A percentile compares a stretch with the other conserved stretches of the same genome.
phyloP scores from a whole-genome alignment of 2,797 vertebrate genomes.

The Syndactyla subalaris region DNA sequence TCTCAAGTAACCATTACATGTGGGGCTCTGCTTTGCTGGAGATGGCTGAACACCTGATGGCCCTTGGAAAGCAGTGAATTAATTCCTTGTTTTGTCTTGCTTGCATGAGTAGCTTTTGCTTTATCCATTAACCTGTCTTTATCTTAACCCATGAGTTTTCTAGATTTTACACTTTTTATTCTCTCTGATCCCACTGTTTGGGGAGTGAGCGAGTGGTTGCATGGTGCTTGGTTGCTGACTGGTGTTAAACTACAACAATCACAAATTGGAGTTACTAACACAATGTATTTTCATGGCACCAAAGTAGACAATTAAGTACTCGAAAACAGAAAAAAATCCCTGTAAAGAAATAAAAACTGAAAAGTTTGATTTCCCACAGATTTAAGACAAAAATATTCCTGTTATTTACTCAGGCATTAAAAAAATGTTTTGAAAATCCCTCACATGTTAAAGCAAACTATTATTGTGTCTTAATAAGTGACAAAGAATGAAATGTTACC shows the following conservation, averaged over 20 bases:
- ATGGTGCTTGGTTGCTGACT: neutral
- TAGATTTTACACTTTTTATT: neutral
- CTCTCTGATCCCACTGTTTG: neutral
- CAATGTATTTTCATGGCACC: neutral
- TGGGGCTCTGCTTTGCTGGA: neutral
- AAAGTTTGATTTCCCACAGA: neutral
- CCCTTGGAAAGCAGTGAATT: neutral
- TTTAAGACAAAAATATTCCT: neutral
- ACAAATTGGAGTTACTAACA: neutral
- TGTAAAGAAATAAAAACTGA: slow-evolving; percentile 12
- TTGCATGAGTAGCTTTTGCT: neutral
- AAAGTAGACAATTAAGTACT: slow-evolving; percentile 27
- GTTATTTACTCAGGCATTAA: neutral
- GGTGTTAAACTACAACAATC: neutral
- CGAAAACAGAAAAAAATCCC: neutral
- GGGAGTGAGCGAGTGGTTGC: neutral
- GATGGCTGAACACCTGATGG: neutral
- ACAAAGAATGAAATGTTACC: slow-evolving; percentile 66
- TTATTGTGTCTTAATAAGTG: slow-evolving; percentile 57
- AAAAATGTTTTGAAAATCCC: slow-evolving; percentile 42
- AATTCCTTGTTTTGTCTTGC: neutral
- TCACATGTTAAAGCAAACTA: slow-evolving; percentile 38
- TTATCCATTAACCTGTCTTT: neutral
- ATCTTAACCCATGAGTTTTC: neutral
- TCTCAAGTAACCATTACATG: fast-evolving